Evolutionary conservation across 2,113 vertebrate species (phyloP).

Genomic region (Clarias batrachus): DNA sequence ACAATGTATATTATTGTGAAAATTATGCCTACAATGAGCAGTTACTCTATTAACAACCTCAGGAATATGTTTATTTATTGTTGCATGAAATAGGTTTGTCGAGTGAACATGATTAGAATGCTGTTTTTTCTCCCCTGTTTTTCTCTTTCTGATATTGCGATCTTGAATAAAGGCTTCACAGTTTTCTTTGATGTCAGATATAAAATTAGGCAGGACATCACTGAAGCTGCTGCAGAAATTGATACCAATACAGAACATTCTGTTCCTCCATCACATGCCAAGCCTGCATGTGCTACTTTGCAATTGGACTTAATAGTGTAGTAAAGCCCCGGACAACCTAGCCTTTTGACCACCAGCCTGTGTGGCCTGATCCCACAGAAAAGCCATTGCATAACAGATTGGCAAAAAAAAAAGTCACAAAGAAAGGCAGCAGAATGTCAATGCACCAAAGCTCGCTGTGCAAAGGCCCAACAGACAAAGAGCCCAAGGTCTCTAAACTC

Average conservation of each 20-base stretch:
- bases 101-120: background rate
- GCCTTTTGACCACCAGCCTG: too few relatives aligned
- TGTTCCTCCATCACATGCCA: constrained; percentile 33
- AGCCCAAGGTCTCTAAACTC: too few relatives aligned
- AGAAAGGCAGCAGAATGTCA: too few relatives aligned
- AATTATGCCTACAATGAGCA: background rate
- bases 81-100: background rate
- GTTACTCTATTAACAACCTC: background rate
- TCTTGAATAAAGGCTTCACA: constrained; percentile 27
- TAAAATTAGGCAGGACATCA: constrained; percentile 10
- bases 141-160: background rate
- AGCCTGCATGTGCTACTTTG: constrained; percentile 14
- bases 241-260: constrained; percentile 37
- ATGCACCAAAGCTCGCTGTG: too few relatives aligned
- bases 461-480: too few relatives aligned
- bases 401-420: too few relatives aligned
- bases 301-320: background rate
- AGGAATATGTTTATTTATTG: background rate
- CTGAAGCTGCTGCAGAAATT: constrained; percentile 38
- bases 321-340: background rate
- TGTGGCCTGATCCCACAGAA: too few relatives aligned
- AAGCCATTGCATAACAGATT: too few relatives aligned
- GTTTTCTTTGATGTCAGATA: constrained; percentile 35
- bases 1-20: background rate
- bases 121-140: background rate